A percentile compares a stretch with the other conserved stretches of the same genome.
phyloP scores from a whole-genome alignment of 2,888 invertebrate species.

The Cyrtodaria siliqua region DNA sequence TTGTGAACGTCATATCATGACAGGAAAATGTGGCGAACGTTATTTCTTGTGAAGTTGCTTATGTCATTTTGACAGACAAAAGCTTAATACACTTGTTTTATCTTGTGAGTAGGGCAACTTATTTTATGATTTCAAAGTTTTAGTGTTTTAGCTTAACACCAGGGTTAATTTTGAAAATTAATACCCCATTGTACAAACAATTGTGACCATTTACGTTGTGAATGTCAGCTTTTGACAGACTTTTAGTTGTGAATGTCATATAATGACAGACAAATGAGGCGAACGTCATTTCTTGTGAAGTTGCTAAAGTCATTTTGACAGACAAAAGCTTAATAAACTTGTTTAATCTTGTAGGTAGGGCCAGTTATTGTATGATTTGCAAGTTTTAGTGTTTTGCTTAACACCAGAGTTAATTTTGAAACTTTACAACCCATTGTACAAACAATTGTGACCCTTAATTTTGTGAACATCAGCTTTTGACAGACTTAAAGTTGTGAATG shows the following conservation, averaged over 20 bases:
- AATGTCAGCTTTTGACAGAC: too few relatives aligned
- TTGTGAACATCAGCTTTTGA: constrained; percentile 23
- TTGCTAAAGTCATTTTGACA: too few relatives aligned
- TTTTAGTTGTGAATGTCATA: too few relatives aligned
- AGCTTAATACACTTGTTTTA: constrained; percentile 13
- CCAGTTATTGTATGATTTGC: too few relatives aligned
- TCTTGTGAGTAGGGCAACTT: constrained; percentile 22
- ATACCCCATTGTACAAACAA: constrained; percentile 9
- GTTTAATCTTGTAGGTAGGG: too few relatives aligned
- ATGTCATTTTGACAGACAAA: constrained; percentile 28
- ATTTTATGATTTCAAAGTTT: constrained; percentile 19
- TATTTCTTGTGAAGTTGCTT: constrained; percentile 26
- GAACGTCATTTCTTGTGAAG: too few relatives aligned
- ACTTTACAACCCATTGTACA: constrained; percentile 10
- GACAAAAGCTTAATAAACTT: too few relatives aligned
- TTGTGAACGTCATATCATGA: constrained; percentile 31
- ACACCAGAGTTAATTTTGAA: too few relatives aligned
- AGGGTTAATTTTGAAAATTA: constrained; percentile 5
- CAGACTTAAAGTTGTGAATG: constrained; percentile 24
- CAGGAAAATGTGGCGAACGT: constrained; percentile 23
- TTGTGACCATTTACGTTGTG: too few relatives aligned
- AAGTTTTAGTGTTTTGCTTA: too few relatives aligned
- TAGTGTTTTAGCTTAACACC: constrained; percentile 18
- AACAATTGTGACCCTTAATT: constrained; percentile 8
- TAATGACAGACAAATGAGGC: too few relatives aligned